A percentile compares a stretch with the other conserved stretches of the same genome.
Conservation (phyloP, 2,888 invertebrate species). For the Herminia tarsipennalis region DNA sequence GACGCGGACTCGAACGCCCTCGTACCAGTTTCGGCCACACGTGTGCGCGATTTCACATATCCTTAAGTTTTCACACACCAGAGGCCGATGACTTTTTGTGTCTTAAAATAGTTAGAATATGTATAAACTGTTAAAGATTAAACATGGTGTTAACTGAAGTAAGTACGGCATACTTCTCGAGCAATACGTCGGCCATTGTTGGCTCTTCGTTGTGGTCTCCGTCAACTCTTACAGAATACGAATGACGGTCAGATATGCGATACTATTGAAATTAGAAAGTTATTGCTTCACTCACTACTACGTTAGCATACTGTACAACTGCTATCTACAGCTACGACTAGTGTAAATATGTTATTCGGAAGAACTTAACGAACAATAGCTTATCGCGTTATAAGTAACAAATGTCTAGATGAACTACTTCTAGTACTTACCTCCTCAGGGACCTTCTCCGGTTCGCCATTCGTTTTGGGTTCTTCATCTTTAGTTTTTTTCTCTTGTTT, state of each 20-base stretch:
- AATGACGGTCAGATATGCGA: slow-evolving; percentile 37
- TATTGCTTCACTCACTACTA: slow-evolving; percentile 45
- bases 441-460: slow-evolving; percentile 87
- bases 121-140: slow-evolving; percentile 12
- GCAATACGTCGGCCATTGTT: not conserved
- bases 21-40: slow-evolving; percentile 53
- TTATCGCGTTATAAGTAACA: no score
- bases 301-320: not conserved
- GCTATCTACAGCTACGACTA: no score
- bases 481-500: slow-evolving; percentile 91
- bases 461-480: slow-evolving; percentile 84
- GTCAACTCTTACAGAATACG: slow-evolving; percentile 57
- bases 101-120: slow-evolving; percentile 42
- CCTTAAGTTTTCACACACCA: slow-evolving; percentile 56
- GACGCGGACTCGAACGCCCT: slow-evolving; percentile 14
- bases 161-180: not conserved
- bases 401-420: no score
- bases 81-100: slow-evolving; percentile 59
- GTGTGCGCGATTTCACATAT: slow-evolving; percentile 62
- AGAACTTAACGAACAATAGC: no score
- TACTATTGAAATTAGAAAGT: slow-evolving; percentile 58
- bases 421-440: slow-evolving; percentile 86
- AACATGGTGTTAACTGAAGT: not conserved
- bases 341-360: no score
- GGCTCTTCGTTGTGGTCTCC: no score